Evolutionary conservation across 2,888 invertebrate genomes (phyloP).

Genomic region (Oegoconia quadripuncta): DNA sequence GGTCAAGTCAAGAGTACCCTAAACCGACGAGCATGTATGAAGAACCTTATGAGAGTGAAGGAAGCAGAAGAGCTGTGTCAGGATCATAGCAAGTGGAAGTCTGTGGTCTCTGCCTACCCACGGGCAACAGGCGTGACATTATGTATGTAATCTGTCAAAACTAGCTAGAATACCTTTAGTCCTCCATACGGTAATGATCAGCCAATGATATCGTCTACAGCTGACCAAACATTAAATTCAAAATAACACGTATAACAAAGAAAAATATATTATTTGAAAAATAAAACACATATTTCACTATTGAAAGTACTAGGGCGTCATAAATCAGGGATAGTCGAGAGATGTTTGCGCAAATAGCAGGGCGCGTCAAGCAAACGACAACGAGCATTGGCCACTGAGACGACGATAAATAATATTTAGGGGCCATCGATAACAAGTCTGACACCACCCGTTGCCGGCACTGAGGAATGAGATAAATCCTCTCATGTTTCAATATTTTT

Average conservation of each 20-base stretch:
- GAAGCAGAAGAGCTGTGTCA: no score
- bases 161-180: background rate
- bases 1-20: no score
- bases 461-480: slow-evolving; percentile 1
- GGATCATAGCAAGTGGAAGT: no score
- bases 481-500: background rate
- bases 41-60: no score
- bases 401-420: slow-evolving; percentile 66
- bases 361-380: slow-evolving; percentile 39
- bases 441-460: slow-evolving; percentile 30
- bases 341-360: slow-evolving; percentile 55
- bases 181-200: background rate
- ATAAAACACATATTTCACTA: slow-evolving; percentile 16
- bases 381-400: slow-evolving; percentile 41
- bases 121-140: no score
- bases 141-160: no score
- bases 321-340: slow-evolving; percentile 50
- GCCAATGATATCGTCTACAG: background rate
- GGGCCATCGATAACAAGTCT: slow-evolving; percentile 38
- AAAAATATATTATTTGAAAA: slow-evolving; percentile 20
- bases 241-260: background rate
- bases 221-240: no score
- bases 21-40: no score
- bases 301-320: slow-evolving; percentile 29
- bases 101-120: no score